A percentile compares a stretch with the other conserved stretches of the same genome.
Conservation (phyloP, 1,140 invertebrate genomes). For the Drosophila pruinosa region DNA sequence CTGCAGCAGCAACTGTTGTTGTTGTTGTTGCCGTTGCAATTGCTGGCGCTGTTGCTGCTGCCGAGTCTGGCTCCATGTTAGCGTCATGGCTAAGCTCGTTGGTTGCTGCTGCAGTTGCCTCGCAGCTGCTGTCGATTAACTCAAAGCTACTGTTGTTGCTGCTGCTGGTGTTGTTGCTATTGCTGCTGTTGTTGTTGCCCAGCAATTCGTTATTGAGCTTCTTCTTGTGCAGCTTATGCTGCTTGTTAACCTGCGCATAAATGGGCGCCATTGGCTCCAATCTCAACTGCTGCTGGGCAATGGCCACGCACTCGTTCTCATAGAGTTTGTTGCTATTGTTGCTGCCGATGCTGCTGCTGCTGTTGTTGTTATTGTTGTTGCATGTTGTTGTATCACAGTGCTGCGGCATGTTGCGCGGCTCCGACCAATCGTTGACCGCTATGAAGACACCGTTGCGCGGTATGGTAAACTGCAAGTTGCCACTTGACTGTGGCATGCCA, state of each 20-base stretch:
- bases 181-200: constrained; percentile 38
- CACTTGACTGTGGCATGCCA: neutral
- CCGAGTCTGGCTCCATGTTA: constrained; percentile 4
- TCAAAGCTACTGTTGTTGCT: constrained; percentile 20
- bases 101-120: neutral
- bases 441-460: constrained; percentile 77
- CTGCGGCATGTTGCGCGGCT: constrained; percentile 46
- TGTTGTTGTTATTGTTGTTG: constrained; percentile 22
- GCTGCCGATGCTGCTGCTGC: constrained; percentile 1
- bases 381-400: constrained; percentile 40
- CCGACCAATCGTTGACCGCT: constrained; percentile 80
- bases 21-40: constrained; percentile 23
- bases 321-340: constrained; percentile 52
- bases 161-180: constrained; percentile 38
- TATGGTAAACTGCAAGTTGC: constrained; percentile 65
- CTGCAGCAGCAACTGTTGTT: constrained; percentile 9
- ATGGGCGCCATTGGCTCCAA: constrained; percentile 57
- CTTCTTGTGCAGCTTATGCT: constrained; percentile 76
- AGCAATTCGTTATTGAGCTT: constrained; percentile 31
- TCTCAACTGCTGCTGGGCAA: constrained; percentile 58
- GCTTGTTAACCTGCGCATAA: constrained; percentile 81
- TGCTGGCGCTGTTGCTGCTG: constrained; percentile 22
- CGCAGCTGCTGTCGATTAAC: constrained; percentile 20
- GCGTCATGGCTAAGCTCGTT: constrained; percentile 15
- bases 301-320: constrained; percentile 70